Conservation (phyloP, 2,888 invertebrate genomes). For the Lathronympha strigana region DNA sequence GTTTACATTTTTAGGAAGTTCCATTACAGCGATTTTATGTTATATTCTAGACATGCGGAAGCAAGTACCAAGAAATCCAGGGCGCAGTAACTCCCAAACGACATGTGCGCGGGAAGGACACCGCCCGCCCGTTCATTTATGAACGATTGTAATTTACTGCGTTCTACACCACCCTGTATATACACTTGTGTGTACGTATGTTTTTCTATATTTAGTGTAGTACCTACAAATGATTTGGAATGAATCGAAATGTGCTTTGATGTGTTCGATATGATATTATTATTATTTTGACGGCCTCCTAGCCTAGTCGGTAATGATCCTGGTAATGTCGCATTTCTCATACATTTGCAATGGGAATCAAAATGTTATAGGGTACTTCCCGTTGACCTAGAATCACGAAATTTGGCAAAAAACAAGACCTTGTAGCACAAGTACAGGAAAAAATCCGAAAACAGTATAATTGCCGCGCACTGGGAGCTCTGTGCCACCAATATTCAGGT, state of each 20-base stretch:
- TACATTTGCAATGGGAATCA: too few species aligned
- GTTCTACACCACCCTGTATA: constrained; percentile 14
- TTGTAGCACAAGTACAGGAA: too few species aligned
- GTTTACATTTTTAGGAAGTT: too few species aligned
- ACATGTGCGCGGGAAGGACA: constrained; percentile 74
- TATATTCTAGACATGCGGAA: constrained; percentile 1
- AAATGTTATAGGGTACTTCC: too few species aligned
- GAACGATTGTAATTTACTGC: constrained; percentile 72
- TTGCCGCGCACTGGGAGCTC: too few species aligned
- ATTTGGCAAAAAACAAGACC: too few species aligned
- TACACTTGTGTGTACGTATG: not conserved
- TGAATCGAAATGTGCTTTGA: not conserved
- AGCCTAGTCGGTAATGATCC: too few species aligned
- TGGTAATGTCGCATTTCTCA: too few species aligned
- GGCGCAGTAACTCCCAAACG: constrained; percentile 49
- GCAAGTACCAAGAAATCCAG: constrained; percentile 58
- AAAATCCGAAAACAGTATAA: too few species aligned
- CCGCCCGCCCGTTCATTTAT: constrained; percentile 70
- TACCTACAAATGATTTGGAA: too few species aligned
- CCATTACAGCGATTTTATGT: not conserved
- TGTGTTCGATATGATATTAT: not conserved
- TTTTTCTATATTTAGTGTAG: not conserved
- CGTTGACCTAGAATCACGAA: too few species aligned
- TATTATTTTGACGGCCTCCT: not conserved
- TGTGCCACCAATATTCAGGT: too few species aligned